These are phyloP conservation scores for Portunus trituberculatus DNA, from an alignment of 1,140 invertebrate species.

Conservation along the genomic window DNA sequence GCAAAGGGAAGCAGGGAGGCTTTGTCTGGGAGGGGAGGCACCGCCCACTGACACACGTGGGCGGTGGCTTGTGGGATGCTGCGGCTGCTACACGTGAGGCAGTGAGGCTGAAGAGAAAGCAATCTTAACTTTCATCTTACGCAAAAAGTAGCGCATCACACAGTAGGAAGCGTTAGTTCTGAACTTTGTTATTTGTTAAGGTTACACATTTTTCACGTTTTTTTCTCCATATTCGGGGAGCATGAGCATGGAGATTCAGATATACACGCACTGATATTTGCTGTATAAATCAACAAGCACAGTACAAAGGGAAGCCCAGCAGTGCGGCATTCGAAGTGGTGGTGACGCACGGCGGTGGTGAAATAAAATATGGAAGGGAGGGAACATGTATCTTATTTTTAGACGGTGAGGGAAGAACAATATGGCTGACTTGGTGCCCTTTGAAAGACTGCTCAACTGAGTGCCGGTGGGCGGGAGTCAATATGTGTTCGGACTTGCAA, in stretches of 20 bases:
- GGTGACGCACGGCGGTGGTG: not conserved
- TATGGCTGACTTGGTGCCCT: no score
- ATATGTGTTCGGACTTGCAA: not conserved
- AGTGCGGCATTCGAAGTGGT: not conserved
- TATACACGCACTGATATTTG: no score
- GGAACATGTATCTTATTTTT: not conserved
- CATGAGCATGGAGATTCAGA: no score
- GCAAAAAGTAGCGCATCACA: no score
- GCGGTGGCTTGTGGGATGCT: not conserved
- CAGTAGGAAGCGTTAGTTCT: no score
- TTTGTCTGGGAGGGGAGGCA: not conserved
- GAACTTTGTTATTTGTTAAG: no score
- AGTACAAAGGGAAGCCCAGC: no score
- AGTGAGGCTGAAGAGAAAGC: no score
- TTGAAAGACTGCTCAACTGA: not conserved
- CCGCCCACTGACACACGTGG: not conserved
- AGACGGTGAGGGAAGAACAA: not conserved
- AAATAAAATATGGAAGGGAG: not conserved
- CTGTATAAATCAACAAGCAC: no score
- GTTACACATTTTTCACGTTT: not conserved
- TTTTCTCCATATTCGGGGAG: not conserved
- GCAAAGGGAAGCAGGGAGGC: not conserved
- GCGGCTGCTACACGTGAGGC: not conserved
- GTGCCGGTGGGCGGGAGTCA: not conserved
- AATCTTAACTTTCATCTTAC: no score